Conservation (phyloP, 2,797 vertebrate species). For the Characodon lateralis region DNA sequence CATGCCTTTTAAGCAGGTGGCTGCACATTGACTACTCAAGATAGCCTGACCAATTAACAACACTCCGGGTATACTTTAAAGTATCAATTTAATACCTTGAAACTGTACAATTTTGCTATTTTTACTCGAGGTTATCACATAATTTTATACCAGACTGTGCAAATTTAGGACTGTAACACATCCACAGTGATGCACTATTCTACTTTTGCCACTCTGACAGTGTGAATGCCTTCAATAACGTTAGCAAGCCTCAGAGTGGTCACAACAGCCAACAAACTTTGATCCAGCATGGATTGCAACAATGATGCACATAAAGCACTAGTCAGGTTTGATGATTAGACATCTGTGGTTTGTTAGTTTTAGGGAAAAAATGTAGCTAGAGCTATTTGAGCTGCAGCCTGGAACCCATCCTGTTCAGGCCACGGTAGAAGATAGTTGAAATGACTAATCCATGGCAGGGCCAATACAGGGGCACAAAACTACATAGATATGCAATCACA, state of each 20-base stretch:
- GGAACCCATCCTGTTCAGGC: background rate
- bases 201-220: background rate
- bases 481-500: no score
- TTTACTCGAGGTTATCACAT: background rate
- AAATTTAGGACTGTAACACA: background rate
- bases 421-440: background rate
- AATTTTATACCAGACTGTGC: background rate
- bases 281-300: background rate
- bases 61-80: no score
- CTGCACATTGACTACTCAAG: no score
- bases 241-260: background rate
- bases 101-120: background rate
- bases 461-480: background rate
- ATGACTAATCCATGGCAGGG: background rate
- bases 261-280: background rate
- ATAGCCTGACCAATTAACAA: no score
- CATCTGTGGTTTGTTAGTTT: no score
- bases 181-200: background rate
- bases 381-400: no score
- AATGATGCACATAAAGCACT: no score
- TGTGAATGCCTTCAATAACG: background rate
- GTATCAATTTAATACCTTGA: background rate
- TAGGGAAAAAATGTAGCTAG: no score
- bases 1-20: no score
- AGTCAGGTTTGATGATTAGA: no score